phyloP scores from a whole-genome alignment of 2,888 invertebrate genomes.

The Synergus japonicus region DNA sequence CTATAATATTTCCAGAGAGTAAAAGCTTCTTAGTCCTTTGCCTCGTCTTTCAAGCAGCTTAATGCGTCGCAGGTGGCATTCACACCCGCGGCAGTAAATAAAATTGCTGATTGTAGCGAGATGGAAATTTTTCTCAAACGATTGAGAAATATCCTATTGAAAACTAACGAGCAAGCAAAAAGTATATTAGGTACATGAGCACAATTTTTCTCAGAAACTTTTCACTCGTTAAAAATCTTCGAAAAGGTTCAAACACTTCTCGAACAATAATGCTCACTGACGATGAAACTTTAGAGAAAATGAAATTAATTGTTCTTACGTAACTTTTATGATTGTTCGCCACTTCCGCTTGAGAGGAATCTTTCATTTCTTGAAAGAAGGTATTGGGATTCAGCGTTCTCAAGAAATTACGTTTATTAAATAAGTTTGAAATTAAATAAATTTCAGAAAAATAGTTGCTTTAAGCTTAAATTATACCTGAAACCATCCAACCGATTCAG shows the following conservation, averaged over 20 bases:
- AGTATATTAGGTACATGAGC: background rate
- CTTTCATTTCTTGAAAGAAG: background rate
- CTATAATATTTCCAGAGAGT: background rate
- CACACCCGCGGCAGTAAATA: slow-evolving; percentile 41
- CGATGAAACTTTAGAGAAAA: background rate
- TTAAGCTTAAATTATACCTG: background rate
- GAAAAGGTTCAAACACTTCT: background rate
- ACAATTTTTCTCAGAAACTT: background rate
- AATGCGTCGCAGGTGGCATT: slow-evolving; percentile 8
- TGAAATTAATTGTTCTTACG: background rate
- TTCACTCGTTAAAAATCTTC: background rate
- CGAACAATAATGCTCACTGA: slow-evolving; percentile 5
- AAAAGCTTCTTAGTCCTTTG: background rate
- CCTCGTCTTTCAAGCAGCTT: background rate
- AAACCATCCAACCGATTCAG: no score
- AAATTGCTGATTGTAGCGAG: slow-evolving; percentile 44
- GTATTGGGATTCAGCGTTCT: background rate
- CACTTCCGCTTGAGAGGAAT: background rate
- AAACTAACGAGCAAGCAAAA: background rate
- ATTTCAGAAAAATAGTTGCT: background rate
- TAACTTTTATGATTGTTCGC: background rate
- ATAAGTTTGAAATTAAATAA: background rate
- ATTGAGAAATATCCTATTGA: slow-evolving; percentile 18
- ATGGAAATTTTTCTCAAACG: slow-evolving; percentile 37
- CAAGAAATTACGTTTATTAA: background rate